A percentile compares a stretch with the other conserved stretches of the same genome.
These are phyloP conservation scores for Lasioglossum baleicum DNA, from an alignment of 1,140 invertebrate species.

Conservation along the genomic window DNA sequence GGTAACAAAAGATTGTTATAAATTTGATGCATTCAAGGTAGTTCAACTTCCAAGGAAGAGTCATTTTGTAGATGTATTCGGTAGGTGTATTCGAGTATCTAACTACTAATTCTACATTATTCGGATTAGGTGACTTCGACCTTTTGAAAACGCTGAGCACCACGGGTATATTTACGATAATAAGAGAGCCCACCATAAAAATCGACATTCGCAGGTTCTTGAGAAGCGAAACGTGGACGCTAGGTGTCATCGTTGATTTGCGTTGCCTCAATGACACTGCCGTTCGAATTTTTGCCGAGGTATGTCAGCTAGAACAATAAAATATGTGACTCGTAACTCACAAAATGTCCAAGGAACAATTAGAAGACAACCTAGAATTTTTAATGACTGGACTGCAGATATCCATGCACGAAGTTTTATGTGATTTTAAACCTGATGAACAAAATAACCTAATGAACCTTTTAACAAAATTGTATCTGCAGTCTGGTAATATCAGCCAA, in stretches of 20 bases:
- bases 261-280: constrained; percentile 54
- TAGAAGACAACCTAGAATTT: too few relatives aligned
- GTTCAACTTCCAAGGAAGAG: too few relatives aligned
- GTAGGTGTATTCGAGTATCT: background rate
- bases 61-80: too few relatives aligned
- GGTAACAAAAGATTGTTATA: too few relatives aligned
- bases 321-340: too few relatives aligned
- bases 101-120: background rate
- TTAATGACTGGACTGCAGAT: too few relatives aligned
- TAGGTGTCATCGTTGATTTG: constrained; percentile 62
- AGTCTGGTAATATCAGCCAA: background rate
- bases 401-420: too few relatives aligned
- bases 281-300: constrained; percentile 55
- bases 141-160: constrained; percentile 58
- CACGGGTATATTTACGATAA: constrained; percentile 55
- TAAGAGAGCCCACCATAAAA: constrained; percentile 37
- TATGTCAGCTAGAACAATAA: constrained; percentile 15
- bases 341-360: too few relatives aligned
- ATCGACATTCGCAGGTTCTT: constrained; percentile 53
- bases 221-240: constrained; percentile 40
- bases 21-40: too few relatives aligned
- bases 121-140: constrained; percentile 54
- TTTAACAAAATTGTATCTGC: too few relatives aligned
- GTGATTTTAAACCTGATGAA: too few relatives aligned
- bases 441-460: too few relatives aligned